Evolutionary conservation across 2,797 vertebrate genomes (phyloP).

Genomic region (Micromesistius poutassou): DNA sequence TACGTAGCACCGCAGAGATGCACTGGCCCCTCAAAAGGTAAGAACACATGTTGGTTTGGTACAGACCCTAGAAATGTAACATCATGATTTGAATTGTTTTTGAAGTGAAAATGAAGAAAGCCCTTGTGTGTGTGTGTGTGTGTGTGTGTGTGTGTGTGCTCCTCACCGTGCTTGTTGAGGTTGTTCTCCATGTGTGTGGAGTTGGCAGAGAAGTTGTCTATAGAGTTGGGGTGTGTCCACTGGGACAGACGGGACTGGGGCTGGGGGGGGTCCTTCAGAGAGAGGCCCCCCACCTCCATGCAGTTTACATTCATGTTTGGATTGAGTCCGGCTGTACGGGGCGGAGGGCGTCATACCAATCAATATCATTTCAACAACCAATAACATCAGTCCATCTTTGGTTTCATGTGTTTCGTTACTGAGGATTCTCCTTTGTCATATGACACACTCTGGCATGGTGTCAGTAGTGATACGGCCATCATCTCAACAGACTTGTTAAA

Average conservation of each 20-base stretch:
- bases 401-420: not conserved
- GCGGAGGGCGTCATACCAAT: not conserved
- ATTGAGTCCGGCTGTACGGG: conserved; percentile 86
- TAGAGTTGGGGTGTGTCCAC: conserved; percentile 96
- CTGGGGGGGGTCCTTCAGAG: conserved; percentile 92
- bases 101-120: too few species aligned
- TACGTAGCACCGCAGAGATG: too few species aligned
- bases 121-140: not conserved
- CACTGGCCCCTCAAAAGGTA: too few species aligned
- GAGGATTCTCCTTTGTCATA: not conserved
- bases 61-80: too few species aligned
- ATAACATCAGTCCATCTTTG: not conserved
- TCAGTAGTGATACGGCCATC: not conserved
- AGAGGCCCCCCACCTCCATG: conserved; percentile 90
- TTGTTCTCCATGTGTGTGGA: conserved; percentile 91
- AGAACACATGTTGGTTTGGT: too few species aligned
- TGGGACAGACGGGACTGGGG: conserved; percentile 98
- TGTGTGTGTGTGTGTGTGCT: accelerated
- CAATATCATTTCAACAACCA: not conserved
- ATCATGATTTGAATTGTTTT: too few species aligned
- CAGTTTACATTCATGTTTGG: conserved; percentile 95
- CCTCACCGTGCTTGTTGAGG: conserved; percentile 91
- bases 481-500: not conserved
- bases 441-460: not conserved
- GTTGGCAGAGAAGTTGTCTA: conserved; percentile 89